Evolutionary conservation across 2,888 invertebrate species (phyloP).

Genomic region (Eumerus sabulonum): DNA sequence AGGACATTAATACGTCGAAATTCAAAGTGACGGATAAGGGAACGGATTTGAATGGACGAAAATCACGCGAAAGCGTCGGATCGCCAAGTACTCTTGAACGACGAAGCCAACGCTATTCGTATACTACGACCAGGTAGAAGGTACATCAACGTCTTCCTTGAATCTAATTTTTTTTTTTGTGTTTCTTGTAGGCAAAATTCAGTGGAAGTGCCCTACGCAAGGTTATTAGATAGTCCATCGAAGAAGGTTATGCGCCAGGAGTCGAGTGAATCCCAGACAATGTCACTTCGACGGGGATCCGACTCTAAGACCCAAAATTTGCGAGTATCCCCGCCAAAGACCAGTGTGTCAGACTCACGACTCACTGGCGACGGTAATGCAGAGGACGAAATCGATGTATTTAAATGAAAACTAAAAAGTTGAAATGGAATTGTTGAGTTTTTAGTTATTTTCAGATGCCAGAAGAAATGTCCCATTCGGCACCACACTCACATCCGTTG

Average conservation of each 20-base stretch:
- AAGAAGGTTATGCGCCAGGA: conserved; percentile 76
- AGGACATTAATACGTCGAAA: conserved; percentile 73
- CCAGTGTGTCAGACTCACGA: conserved; percentile 92
- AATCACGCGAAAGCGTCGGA: conserved; percentile 78
- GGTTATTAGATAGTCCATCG: conserved; percentile 85
- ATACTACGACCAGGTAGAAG: conserved; percentile 74
- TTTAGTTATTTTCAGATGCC: conserved; percentile 73
- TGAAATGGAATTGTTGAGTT: not conserved
- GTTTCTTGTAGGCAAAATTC: conserved; percentile 74
- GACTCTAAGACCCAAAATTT: conserved; percentile 75
- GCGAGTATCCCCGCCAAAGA: conserved; percentile 85
- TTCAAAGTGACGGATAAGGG: conserved; percentile 73
- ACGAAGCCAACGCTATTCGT: conserved; percentile 82
- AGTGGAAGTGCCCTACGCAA: conserved; percentile 86
- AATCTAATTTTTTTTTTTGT: conserved; percentile 14
- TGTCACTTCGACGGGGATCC: conserved; percentile 81
- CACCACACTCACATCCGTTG: conserved; percentile 78
- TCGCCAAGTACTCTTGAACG: conserved; percentile 78
- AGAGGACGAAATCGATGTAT: conserved; percentile 80
- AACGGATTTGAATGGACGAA: conserved; percentile 74
- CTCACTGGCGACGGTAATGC: conserved; percentile 83
- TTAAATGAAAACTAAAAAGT: not conserved
- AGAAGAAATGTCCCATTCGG: conserved; percentile 79
- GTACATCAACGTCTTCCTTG: not conserved
- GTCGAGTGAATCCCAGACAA: conserved; percentile 80